Evolutionary conservation across 2,113 vertebrate genomes (phyloP).

Genomic region (Castor canadensis): DNA sequence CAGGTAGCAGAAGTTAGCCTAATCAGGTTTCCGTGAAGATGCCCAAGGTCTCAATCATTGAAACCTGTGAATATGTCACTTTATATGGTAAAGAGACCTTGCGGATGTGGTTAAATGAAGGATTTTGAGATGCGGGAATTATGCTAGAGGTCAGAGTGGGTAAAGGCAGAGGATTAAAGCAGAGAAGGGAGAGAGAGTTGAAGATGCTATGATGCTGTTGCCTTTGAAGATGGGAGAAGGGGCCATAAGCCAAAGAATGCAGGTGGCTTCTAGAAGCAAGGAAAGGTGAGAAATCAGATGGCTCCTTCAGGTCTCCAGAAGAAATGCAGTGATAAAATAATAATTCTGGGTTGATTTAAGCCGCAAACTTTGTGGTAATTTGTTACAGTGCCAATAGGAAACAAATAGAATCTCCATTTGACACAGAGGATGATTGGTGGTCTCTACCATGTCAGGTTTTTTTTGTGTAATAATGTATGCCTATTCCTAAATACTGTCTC

Average conservation of each 20-base stretch:
- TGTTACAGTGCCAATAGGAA: neutral
- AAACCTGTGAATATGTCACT: neutral
- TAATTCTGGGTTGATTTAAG: neutral
- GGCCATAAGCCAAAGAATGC: neutral
- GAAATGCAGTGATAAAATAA: neutral
- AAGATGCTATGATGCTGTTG: neutral
- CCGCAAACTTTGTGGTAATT: neutral
- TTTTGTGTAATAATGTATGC: neutral
- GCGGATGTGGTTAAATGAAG: neutral
- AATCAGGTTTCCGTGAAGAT: neutral
- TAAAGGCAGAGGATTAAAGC: neutral
- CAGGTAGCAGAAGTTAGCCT: neutral
- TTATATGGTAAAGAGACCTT: neutral
- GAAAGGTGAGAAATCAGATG: neutral
- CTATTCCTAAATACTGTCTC: neutral
- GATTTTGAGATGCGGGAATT: neutral
- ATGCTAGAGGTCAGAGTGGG: neutral
- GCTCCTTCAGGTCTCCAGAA: neutral
- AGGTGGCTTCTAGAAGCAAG: neutral
- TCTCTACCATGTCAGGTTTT: neutral
- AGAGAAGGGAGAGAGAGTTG: no score
- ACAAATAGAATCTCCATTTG: neutral
- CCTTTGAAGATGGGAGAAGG: neutral
- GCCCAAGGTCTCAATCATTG: neutral
- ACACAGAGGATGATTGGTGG: neutral